A percentile compares a stretch with the other conserved stretches of the same genome.
These are phyloP conservation scores for Crypturellus tataupa DNA, from an alignment of 2,797 vertebrate genomes.

Conservation along the genomic window DNA sequence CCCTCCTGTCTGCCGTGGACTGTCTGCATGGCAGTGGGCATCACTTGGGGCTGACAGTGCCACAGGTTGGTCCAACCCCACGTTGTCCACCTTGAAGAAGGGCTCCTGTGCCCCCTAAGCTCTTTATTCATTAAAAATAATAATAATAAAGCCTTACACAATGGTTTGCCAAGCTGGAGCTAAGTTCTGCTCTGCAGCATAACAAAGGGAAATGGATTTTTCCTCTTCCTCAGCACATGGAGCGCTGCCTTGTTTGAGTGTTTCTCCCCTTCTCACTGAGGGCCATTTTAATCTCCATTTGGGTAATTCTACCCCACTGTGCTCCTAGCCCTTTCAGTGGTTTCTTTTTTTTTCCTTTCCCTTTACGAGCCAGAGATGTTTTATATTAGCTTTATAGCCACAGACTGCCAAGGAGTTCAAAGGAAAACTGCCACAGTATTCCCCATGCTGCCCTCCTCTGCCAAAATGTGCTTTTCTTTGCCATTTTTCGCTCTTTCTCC, in stretches of 20 bases:
- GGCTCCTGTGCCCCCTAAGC: background rate
- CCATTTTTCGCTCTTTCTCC: background rate
- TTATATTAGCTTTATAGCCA: constrained; percentile 85
- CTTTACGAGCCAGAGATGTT: constrained; percentile 81
- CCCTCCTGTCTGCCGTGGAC: background rate
- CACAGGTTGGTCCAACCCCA: background rate
- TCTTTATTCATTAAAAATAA: background rate
- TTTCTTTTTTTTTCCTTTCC: constrained; percentile 35
- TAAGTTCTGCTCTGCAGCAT: background rate
- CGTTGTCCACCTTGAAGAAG: background rate
- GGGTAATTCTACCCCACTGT: constrained; percentile 70
- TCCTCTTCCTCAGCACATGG: background rate
- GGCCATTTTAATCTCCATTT: constrained; percentile 36
- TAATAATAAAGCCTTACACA: background rate
- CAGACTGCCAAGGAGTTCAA: constrained; percentile 77
- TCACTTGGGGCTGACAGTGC: accelerated
- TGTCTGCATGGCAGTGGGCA: background rate
- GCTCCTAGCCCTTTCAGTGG: constrained; percentile 35
- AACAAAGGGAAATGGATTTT: constrained; percentile 50
- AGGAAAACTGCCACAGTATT: constrained; percentile 79
- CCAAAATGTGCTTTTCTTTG: constrained; percentile 56
- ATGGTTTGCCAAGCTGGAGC: background rate
- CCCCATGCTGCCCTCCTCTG: constrained; percentile 37
- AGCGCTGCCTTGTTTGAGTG: background rate
- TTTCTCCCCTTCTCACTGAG: constrained; percentile 41